phyloP scores from a whole-genome alignment of 2,888 invertebrate species.

The Apotomis capreana region DNA sequence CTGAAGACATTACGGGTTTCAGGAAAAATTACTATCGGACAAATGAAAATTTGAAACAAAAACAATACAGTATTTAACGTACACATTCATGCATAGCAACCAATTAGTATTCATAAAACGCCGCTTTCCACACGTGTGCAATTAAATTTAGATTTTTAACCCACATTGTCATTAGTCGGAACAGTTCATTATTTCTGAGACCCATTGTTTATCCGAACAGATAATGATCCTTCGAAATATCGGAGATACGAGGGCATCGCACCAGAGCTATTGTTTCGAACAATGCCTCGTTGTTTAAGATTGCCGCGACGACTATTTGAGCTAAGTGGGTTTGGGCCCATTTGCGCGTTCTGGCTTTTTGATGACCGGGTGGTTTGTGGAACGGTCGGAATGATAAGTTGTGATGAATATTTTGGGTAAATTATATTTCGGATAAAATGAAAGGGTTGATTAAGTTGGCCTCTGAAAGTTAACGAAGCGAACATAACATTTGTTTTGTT shows the following conservation, averaged over 20 bases:
- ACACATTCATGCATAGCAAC: neutral
- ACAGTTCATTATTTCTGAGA: constrained; percentile 36
- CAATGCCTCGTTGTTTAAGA: constrained; percentile 37
- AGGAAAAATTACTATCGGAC: no score
- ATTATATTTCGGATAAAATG: neutral
- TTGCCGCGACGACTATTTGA: constrained; percentile 31
- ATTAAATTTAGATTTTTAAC: constrained; percentile 35
- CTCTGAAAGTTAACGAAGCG: neutral
- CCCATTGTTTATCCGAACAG: constrained; percentile 37
- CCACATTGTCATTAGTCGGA: constrained; percentile 24
- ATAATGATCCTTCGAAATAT: constrained; percentile 41
- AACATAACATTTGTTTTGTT: no score
- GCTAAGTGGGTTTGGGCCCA: constrained; percentile 36
- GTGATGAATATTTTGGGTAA: no score
- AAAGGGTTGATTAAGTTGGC: neutral
- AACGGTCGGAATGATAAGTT: constrained; percentile 32
- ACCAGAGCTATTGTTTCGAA: constrained; percentile 26
- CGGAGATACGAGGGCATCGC: constrained; percentile 30
- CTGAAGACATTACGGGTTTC: no score
- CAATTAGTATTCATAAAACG: constrained; percentile 21
- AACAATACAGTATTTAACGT: neutral
- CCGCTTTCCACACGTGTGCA: constrained; percentile 23
- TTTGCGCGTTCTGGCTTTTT: constrained; percentile 33
- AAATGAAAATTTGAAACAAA: no score
- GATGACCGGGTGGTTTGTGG: constrained; percentile 35